Conservation (phyloP, 2,888 invertebrate species). For the Ochropacha duplaris region DNA sequence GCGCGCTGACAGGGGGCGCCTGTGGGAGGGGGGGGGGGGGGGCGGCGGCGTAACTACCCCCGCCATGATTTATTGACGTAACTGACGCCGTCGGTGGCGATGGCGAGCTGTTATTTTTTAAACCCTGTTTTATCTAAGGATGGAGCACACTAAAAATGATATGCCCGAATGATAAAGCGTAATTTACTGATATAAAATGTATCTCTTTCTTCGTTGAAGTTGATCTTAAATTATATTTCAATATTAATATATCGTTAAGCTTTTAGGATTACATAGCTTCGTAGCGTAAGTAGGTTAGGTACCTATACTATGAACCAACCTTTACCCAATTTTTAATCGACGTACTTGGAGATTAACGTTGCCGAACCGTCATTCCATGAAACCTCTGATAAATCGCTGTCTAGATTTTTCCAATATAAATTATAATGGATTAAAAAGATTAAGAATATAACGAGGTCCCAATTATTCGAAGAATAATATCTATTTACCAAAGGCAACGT, state of each 20-base stretch:
- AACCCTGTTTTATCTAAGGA: slow-evolving; percentile 52
- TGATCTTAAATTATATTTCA: too few species aligned
- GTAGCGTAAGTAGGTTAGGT: too few species aligned
- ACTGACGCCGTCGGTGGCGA: slow-evolving; percentile 47
- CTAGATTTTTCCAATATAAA: slow-evolving; percentile 12
- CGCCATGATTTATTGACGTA: slow-evolving; percentile 70
- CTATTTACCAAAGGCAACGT: slow-evolving; percentile 29
- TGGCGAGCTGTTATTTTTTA: slow-evolving; percentile 65
- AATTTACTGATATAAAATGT: not conserved
- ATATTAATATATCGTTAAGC: too few species aligned
- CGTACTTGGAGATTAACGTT: slow-evolving; percentile 43
- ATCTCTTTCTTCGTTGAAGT: not conserved
- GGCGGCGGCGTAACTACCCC: slow-evolving; percentile 49
- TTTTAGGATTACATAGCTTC: too few species aligned
- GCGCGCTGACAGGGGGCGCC: slow-evolving; percentile 49
- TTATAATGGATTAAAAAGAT: slow-evolving; percentile 28
- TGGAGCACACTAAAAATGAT: not conserved
- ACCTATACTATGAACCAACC: not conserved
- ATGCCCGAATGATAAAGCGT: not conserved
- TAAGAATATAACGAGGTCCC: not conserved
- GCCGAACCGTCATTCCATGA: slow-evolving; percentile 4
- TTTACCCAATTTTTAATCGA: slow-evolving; percentile 28
- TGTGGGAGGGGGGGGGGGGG: too few species aligned
- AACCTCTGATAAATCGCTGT: slow-evolving; percentile 1
- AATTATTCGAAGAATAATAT: not conserved